phyloP scores from a whole-genome alignment of 1,140 invertebrate species.

The Drosophila bocqueti region DNA sequence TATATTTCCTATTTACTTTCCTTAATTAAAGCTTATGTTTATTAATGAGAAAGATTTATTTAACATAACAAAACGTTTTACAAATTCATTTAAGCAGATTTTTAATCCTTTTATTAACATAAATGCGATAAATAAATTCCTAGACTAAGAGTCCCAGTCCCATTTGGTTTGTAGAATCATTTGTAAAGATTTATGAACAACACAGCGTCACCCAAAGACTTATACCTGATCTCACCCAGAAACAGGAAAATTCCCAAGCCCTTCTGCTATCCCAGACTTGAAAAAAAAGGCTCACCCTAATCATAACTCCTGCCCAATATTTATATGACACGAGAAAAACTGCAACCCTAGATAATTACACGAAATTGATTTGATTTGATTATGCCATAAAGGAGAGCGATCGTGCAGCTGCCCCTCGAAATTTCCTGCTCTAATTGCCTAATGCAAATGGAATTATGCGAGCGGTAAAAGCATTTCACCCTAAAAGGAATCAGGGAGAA shows the following conservation, averaged over 20 bases:
- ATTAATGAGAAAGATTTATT: too few species aligned
- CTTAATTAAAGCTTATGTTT: not conserved
- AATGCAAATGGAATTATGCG: constrained; percentile 68
- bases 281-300: constrained; percentile 35
- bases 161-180: constrained; percentile 6
- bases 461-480: constrained; percentile 38
- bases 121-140: not conserved
- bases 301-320: constrained; percentile 49
- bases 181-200: constrained; percentile 20
- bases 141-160: not conserved
- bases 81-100: not conserved
- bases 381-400: constrained; percentile 44
- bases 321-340: constrained; percentile 41
- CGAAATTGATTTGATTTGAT: constrained; percentile 69
- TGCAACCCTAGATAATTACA: constrained; percentile 61
- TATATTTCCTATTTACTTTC: not conserved
- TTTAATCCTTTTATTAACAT: not conserved
- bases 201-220: constrained; percentile 6
- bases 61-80: not conserved
- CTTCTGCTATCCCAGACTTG: not conserved
- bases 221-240: constrained; percentile 28
- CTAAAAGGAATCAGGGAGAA: constrained; percentile 16
- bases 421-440: constrained; percentile 61
- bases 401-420: constrained; percentile 48
- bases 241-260: constrained; percentile 29